These are phyloP conservation scores for Oryzias javanicus DNA, from an alignment of 2,113 vertebrate genomes.

Conservation along the genomic window DNA sequence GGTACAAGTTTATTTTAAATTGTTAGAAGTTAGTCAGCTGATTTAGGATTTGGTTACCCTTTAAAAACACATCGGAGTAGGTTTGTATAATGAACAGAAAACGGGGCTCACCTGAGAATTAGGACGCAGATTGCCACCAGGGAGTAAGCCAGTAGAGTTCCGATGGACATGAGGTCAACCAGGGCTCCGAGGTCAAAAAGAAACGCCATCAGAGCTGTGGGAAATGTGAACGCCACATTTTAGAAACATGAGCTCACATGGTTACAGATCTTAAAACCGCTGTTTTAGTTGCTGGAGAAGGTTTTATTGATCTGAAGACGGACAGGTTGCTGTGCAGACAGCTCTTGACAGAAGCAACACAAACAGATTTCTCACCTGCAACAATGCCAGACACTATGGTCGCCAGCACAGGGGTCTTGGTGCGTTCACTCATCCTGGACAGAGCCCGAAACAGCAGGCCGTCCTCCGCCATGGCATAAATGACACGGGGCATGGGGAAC, in stretches of 20 bases:
- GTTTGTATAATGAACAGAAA: not conserved
- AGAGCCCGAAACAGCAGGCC: constrained; percentile 88
- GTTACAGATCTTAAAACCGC: not conserved
- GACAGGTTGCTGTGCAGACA: not conserved
- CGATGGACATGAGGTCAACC: constrained; percentile 97
- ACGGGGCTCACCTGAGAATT: constrained; percentile 86
- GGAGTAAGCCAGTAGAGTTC: constrained; percentile 92
- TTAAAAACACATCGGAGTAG: not conserved
- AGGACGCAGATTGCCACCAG: constrained; percentile 93
- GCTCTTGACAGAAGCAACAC: not conserved
- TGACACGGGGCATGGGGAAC: constrained; percentile 97
- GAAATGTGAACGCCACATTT: constrained; percentile 1
- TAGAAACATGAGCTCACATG: not conserved
- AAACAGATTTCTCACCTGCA: constrained; percentile 74
- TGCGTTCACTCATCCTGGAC: constrained; percentile 80
- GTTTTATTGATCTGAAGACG: constrained; percentile 8
- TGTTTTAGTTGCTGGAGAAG: not conserved
- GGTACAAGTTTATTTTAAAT: too few relatives aligned
- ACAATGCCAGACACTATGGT: constrained; percentile 86
- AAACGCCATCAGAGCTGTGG: constrained; percentile 89
- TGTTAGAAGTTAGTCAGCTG: too few relatives aligned
- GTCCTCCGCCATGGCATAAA: constrained; percentile 95
- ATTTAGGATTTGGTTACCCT: too few relatives aligned
- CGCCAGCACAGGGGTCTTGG: constrained; percentile 87
- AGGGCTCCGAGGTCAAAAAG: constrained; percentile 88